Conservation (phyloP, 2,888 invertebrate genomes). For the Eulithis prunata region DNA sequence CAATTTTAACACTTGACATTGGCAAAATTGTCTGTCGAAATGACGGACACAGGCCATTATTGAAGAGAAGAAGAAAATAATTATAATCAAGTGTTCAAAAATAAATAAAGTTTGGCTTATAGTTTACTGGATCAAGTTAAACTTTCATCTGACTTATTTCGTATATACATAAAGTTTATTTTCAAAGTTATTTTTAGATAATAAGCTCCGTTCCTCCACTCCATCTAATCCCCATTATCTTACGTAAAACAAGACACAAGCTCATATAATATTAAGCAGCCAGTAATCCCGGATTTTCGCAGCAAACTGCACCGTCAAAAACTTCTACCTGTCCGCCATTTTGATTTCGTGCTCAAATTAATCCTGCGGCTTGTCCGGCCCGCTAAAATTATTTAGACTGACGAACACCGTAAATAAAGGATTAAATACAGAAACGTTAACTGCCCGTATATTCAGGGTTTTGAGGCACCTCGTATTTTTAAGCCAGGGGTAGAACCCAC, state of each 20-base stretch:
- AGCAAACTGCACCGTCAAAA: constrained; percentile 55
- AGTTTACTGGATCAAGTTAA: too few relatives aligned
- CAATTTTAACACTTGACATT: too few relatives aligned
- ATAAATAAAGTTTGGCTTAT: too few relatives aligned
- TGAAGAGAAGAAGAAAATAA: too few relatives aligned
- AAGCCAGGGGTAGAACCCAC: constrained; percentile 41
- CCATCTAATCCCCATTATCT: constrained; percentile 42
- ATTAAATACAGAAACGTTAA: constrained; percentile 65
- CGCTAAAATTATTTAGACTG: constrained; percentile 73
- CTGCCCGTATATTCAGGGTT: constrained; percentile 74
- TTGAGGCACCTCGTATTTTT: constrained; percentile 35
- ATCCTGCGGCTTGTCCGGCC: constrained; percentile 69
- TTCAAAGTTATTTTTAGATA: constrained; percentile 26
- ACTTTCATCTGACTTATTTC: too few relatives aligned
- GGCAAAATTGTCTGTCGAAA: too few relatives aligned
- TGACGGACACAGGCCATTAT: too few relatives aligned
- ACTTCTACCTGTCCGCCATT: constrained; percentile 67
- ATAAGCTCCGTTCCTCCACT: constrained; percentile 7
- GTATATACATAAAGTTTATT: too few relatives aligned
- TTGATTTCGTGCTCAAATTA: constrained; percentile 70
- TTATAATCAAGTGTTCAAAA: too few relatives aligned
- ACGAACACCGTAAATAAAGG: constrained; percentile 71
- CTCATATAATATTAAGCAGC: constrained; percentile 57
- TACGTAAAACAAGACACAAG: constrained; percentile 42
- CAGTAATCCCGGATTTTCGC: constrained; percentile 60